Evolutionary conservation across 1,140 invertebrate species (phyloP), one percentile per base, ranked within the genome.

Genomic region (Trichonephila clavipes): DNA sequence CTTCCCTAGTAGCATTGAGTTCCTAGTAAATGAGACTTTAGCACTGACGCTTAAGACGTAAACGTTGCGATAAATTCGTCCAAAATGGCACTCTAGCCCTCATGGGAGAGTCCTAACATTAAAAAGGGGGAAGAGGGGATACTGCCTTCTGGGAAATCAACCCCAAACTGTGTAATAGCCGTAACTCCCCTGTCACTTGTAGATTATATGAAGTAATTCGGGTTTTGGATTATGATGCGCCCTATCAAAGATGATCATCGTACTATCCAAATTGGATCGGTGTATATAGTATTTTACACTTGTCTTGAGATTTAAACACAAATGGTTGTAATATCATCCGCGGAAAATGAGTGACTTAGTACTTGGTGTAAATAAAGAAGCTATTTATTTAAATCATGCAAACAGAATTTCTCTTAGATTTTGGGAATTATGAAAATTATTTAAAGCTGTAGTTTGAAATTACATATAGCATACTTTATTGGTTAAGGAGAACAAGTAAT

Each of bases 31-130:
- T 18, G 64, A n/a, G 58, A 40, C 28, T 72, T 66, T 10, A n/a
- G n/a, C 28, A 21, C 21, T 19, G 88, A 89, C 88, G 44, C 58
- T 89, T 89, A 77, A 89, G 88, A 72, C 88, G 88, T 72, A 89
- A 89, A 89, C 40, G 88, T 72, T 72, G 64, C 88, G 5, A 89
- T 89, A 89, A 89, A 89, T 89, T 89, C 40, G 34, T 21, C 34
- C 64, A 2, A 34, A 89, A 89, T 77, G 66, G 62, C 40, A 44
- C 34, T 2, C 34, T 61, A 6, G 6, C 14, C 88, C 66, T 19
- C 12, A 16, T 14, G 88, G 88, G 40, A 72, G 86, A 24, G n/a
- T 14, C 58, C 58, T 59, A 21, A 87, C 69, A 72, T 28, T n/a
- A 24, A 10, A 34, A 72, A 24, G 69, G 86, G 34, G 28, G 34